Evolutionary conservation across 2,797 vertebrate genomes (phyloP).

Genomic region (Pseudochromis fuscus): DNA sequence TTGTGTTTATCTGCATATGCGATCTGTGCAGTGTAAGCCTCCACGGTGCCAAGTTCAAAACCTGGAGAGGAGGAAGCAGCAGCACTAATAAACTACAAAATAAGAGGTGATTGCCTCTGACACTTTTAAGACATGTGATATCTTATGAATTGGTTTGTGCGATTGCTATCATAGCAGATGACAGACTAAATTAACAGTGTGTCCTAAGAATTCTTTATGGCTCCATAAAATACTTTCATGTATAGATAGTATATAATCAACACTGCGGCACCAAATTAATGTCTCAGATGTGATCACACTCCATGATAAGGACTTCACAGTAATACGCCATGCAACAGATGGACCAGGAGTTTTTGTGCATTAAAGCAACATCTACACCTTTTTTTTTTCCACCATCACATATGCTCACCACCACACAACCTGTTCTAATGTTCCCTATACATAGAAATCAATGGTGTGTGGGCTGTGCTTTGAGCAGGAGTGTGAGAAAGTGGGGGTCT

Average conservation of each 20-base stretch:
- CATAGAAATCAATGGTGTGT: constrained; percentile 30
- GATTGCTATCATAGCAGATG: background rate
- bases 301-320: constrained; percentile 27
- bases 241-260: constrained; percentile 20
- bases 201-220: constrained; percentile 11
- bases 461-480: background rate
- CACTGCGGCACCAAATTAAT: background rate
- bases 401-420: constrained; percentile 21
- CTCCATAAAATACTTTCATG: constrained; percentile 7
- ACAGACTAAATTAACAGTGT: background rate
- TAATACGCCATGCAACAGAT: constrained; percentile 35
- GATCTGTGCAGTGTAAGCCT: too few species aligned
- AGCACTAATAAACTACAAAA: constrained; percentile 7
- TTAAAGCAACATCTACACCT: constrained; percentile 1
- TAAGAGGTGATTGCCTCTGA: background rate
- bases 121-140: background rate
- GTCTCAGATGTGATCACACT: constrained; percentile 32
- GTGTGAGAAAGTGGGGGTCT: constrained; percentile 7
- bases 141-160: constrained; percentile 8
- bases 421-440: constrained; percentile 15
- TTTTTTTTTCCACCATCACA: constrained; percentile 2
- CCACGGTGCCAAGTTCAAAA: too few species aligned
- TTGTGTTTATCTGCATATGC: too few species aligned
- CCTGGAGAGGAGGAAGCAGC: background rate
- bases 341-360: constrained; percentile 14